Evolutionary conservation across 2,113 vertebrate species (phyloP).

Genomic region (Notothenia rossii): DNA sequence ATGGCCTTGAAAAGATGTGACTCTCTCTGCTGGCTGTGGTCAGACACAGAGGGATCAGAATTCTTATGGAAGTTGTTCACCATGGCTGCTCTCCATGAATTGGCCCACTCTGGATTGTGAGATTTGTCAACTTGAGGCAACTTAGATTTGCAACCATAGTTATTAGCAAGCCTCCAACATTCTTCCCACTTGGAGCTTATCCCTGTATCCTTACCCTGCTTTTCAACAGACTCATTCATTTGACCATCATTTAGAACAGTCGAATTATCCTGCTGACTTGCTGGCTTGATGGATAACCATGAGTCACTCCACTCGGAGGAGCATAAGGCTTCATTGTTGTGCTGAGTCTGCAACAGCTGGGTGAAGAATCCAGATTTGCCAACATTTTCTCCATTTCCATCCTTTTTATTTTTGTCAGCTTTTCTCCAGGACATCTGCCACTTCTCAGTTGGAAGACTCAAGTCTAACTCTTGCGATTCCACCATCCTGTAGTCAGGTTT

Average conservation of each 20-base stretch:
- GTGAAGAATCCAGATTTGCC: constrained; percentile 30
- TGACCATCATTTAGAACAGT: neutral
- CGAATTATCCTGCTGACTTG: neutral
- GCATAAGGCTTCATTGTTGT: constrained; percentile 23
- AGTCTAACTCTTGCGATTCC: constrained; percentile 27
- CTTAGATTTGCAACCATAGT: constrained; percentile 28
- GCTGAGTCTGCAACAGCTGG: constrained; percentile 43
- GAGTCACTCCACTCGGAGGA: constrained; percentile 68
- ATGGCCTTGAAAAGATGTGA: neutral
- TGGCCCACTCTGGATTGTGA: constrained; percentile 39
- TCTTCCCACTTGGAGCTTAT: constrained; percentile 38
- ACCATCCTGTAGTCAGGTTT: constrained; percentile 26
- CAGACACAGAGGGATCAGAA: neutral
- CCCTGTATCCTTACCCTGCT: neutral
- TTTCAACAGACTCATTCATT: neutral
- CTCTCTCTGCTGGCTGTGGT: neutral
- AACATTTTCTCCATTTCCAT: neutral
- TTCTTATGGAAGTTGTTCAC: constrained; percentile 19
- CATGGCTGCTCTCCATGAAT: constrained; percentile 60
- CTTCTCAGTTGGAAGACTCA: constrained; percentile 23
- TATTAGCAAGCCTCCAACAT: constrained; percentile 67
- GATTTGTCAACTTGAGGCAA: neutral
- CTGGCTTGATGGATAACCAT: constrained; percentile 67
- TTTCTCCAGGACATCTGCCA: constrained; percentile 76
- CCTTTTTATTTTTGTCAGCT: neutral